A percentile compares a stretch with the other conserved stretches of the same genome.
Evolutionary conservation across 2,113 vertebrate genomes (phyloP).

Genomic region (Tympanuchus pallidicinctus): DNA sequence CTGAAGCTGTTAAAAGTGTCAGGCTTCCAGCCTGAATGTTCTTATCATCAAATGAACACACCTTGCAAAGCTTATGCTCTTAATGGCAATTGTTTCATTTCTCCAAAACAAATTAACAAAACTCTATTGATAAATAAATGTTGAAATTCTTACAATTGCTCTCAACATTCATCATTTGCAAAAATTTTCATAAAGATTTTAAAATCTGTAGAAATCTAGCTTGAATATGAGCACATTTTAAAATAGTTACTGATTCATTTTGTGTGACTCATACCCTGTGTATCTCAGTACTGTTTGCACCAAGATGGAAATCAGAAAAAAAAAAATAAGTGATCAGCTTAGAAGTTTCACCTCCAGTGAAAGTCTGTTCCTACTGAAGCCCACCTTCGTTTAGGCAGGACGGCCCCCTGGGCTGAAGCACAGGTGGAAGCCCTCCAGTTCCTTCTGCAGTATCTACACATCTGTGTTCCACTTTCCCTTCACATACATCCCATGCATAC

Average conservation of each 20-base stretch:
- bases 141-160: background rate
- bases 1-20: background rate
- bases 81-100: background rate
- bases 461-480: background rate
- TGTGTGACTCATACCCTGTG: background rate
- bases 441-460: background rate
- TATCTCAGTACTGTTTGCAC: background rate
- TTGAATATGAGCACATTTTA: background rate
- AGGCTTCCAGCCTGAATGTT: background rate
- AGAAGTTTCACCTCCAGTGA: background rate
- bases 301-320: background rate
- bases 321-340: background rate
- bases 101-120: background rate
- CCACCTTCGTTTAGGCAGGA: background rate
- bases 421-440: background rate
- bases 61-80: background rate
- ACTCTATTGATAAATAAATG: background rate
- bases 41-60: background rate
- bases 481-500: rapidly evolving
- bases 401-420: background rate
- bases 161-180: background rate
- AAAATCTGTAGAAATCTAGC: background rate
- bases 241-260: background rate
- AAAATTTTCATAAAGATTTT: background rate
- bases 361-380: background rate